These are phyloP conservation scores for Danio rerio DNA, from an alignment of 2,113 vertebrate species.

Conservation along the genomic window GRCz12tu NC_133183.1:26757001-26757500, in stretches of 20 bases:
- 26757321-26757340: too few species aligned
- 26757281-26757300: neutral
- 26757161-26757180: neutral
- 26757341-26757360: too few species aligned
- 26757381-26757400: too few species aligned
- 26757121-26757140: neutral
- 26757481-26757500: neutral
- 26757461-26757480: neutral
- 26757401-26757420: neutral
- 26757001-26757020: neutral
- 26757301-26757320: too few species aligned
- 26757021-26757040: neutral
- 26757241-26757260: neutral
- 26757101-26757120: neutral
- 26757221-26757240: neutral
- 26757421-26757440: neutral
- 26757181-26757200: neutral
- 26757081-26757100: neutral
- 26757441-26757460: neutral
- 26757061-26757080: neutral
- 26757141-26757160: neutral
- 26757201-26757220: neutral
- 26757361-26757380: too few species aligned
- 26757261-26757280: neutral
- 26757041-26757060: neutral